These are phyloP conservation scores for Acleris cristana DNA, from an alignment of 2,888 invertebrate genomes.

Conservation along the genomic window DNA sequence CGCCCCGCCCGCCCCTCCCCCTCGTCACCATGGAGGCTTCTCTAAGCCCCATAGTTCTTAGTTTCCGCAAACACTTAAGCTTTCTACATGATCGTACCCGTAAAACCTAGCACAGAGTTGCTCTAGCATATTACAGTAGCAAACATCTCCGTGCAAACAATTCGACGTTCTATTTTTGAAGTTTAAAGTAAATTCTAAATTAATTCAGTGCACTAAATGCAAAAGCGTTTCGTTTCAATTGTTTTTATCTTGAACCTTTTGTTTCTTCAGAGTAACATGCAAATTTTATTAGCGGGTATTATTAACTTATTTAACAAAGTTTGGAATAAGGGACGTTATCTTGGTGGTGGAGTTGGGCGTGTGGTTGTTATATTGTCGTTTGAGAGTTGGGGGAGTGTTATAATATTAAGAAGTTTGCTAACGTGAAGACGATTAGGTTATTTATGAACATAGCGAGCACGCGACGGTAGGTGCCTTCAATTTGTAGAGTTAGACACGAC, in stretches of 20 bases:
- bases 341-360: conserved; percentile 8
- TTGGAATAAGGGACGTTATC: conserved; percentile 42
- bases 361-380: conserved; percentile 32
- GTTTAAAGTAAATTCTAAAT: too few species aligned
- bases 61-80: neutral
- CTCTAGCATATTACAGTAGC: too few species aligned
- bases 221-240: neutral
- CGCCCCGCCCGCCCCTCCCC: conserved; percentile 50
- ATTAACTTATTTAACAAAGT: conserved; percentile 61
- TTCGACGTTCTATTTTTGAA: too few species aligned
- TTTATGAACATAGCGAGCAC: conserved; percentile 18
- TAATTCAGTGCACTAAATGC: neutral
- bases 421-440: conserved; percentile 25
- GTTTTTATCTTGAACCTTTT: conserved; percentile 31
- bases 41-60: conserved; percentile 36
- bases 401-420: conserved; percentile 31
- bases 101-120: too few species aligned
- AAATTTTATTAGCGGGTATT: conserved; percentile 59
- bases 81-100: neutral
- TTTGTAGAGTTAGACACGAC: too few species aligned
- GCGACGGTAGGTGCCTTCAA: neutral
- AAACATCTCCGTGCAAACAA: too few species aligned
- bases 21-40: conserved; percentile 38
- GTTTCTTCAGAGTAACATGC: conserved; percentile 44
- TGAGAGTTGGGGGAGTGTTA: conserved; percentile 23